Conservation (phyloP, 2,113 vertebrate species). For the Sciurus niger region DNA sequence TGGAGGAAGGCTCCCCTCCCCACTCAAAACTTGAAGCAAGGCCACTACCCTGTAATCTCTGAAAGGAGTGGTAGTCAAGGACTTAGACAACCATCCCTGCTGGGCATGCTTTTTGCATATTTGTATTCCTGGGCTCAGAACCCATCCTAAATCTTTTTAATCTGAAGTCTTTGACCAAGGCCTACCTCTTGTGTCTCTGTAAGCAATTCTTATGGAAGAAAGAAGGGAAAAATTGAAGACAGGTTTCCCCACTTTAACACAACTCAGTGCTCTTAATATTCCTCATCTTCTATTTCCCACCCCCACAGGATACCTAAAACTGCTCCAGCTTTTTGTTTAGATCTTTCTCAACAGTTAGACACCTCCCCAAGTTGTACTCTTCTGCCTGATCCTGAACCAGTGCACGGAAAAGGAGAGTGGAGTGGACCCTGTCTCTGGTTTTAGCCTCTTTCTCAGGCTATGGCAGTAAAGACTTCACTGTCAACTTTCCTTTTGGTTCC, state of each 20-base stretch:
- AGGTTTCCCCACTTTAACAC: neutral
- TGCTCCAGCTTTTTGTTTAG: neutral
- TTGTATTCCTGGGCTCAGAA: neutral
- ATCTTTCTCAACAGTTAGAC: neutral
- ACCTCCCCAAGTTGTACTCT: neutral
- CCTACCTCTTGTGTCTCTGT: neutral
- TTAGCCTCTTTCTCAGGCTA: neutral
- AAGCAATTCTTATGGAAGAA: neutral
- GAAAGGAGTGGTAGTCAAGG: neutral
- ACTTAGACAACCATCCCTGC: neutral
- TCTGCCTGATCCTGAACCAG: neutral
- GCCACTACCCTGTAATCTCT: neutral
- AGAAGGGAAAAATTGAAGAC: neutral
- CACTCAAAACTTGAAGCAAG: too few relatives aligned
- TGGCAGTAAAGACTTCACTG: neutral
- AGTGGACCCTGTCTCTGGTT: neutral
- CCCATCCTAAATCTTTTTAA: neutral
- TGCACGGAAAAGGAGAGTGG: fast-evolving
- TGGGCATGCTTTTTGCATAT: neutral
- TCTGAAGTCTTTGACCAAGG: neutral
- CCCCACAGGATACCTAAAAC: neutral
- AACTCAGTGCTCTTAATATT: neutral
- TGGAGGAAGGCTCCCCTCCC: fast-evolving
- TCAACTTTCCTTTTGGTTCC: neutral
- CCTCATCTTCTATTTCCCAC: neutral